These are phyloP conservation scores for Phenganax stokvisi DNA, from an alignment of 92 coral and sea anemone genomes.

Conservation along the genomic window DNA sequence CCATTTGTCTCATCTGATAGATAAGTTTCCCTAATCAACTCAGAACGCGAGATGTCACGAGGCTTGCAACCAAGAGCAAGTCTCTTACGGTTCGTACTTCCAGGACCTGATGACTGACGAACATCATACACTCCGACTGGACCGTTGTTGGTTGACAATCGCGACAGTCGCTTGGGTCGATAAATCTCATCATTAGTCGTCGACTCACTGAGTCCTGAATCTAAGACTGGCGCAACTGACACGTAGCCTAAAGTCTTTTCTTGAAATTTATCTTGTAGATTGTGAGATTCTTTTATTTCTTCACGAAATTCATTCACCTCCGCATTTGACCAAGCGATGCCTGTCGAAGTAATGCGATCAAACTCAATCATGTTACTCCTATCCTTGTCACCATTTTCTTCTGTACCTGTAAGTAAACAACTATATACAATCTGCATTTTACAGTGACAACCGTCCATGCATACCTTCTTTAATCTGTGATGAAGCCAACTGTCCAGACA, in stretches of 20 bases:
- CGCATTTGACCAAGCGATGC: constrained; percentile 24
- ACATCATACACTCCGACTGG: constrained; percentile 82
- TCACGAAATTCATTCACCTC: constrained; percentile 27
- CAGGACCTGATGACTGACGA: constrained; percentile 89
- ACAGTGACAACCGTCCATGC: neutral
- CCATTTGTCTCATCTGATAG: constrained; percentile 32
- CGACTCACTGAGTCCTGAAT: constrained; percentile 44
- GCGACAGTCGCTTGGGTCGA: constrained; percentile 26
- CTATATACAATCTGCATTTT: too few species aligned
- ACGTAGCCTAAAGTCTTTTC: constrained; percentile 45
- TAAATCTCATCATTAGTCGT: constrained; percentile 37
- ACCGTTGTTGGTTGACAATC: constrained; percentile 25
- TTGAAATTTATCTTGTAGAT: neutral
- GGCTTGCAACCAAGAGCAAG: constrained; percentile 78
- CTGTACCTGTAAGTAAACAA: too few species aligned
- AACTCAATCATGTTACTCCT: constrained; percentile 9
- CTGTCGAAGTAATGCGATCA: constrained; percentile 29
- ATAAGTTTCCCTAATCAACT: neutral
- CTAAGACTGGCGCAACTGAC: constrained; percentile 41
- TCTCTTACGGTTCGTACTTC: constrained; percentile 90
- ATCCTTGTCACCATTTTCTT: neutral
- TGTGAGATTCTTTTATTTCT: constrained; percentile 7
- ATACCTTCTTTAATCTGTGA: neutral
- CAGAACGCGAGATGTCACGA: neutral
- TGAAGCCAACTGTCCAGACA: constrained; percentile 11